Base-by-base conservation (phyloP, 37 sponge, comb jelly and placozoan genomes). In the Lycopodina hypogea region DNA sequence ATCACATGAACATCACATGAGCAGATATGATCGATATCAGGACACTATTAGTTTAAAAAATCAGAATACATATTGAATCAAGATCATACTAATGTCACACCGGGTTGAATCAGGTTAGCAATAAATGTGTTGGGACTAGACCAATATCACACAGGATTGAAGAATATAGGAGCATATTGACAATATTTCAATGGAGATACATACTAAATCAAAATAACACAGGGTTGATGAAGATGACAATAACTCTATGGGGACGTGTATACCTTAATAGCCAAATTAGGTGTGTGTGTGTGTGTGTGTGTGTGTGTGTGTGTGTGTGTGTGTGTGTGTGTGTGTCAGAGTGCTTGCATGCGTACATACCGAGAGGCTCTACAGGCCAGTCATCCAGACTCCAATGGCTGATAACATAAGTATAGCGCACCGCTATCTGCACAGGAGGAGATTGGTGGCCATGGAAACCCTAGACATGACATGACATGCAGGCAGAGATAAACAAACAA, bases 341-440 rank as follows among this genome's bases (percentile, higher is more conserved):
- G n/a, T n/a, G n/a, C n/a, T n/a, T 48, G 74, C 19, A 41, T 51
- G 53, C 41, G 23, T 4, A 56, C 72, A 29, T 51, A 85, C 85
- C 71, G 2, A 87, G 78, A 24, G 88, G 83, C 28, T 81, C 78
- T 39, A 89, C 82, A 0, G 85, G 83, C 90, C 93, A 93, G 24
- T 88, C 86, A 0, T 81, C 81, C 22, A 72, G 71, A 73, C 66
- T 81, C 90, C 88, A 93, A 56, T 87, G 84, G 32, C 70, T 80
- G 29, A 93, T 55, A 29, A 85, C 55, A 50, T 93, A 93, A 1
- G 90, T 90, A 55, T 86, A 83, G 42, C 88, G 67, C 17, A 84
- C 71, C 3, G 94, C 59, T 18, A 93, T 71, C 36, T 83, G 71
- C n/a, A 90, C 77, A 4, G 88, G 82, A 19, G 40, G 48, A 12